phyloP scores from a whole-genome alignment of 2,113 vertebrate species.

The Phycodurus eques region DNA sequence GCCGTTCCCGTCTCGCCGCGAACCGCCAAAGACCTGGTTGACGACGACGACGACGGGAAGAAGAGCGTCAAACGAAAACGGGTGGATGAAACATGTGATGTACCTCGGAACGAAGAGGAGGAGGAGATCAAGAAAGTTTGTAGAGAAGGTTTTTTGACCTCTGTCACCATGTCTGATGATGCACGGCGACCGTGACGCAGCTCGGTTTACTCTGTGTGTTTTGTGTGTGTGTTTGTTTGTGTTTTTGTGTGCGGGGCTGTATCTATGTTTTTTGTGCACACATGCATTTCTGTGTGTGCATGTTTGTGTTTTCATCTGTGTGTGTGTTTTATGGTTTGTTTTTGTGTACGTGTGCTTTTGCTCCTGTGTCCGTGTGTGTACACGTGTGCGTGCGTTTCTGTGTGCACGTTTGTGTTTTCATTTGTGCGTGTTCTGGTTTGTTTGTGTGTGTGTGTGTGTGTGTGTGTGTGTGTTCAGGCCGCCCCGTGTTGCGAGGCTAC shows the following conservation, averaged over 20 bases:
- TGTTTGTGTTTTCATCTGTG: not conserved
- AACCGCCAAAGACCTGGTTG: constrained; percentile 6
- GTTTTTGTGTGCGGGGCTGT: not conserved
- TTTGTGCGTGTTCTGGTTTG: constrained; percentile 3
- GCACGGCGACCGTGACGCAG: not conserved
- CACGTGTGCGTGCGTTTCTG: too few relatives aligned
- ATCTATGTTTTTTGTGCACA: constrained; percentile 7
- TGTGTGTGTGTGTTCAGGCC: constrained; percentile 40
- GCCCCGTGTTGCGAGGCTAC: constrained; percentile 81
- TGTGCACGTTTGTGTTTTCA: not conserved
- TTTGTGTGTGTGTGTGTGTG: not conserved
- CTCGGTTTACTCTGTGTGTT: constrained; percentile 1
- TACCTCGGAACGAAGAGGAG: constrained; percentile 59
- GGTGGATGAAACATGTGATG: constrained; percentile 47
- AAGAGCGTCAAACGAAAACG: constrained; percentile 79
- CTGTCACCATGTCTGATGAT: constrained; percentile 60
- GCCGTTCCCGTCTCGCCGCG: constrained; percentile 14
- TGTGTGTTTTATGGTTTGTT: not conserved
- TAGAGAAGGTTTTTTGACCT: constrained; percentile 99
- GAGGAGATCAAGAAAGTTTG: constrained; percentile 95
- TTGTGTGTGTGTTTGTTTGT: not conserved
- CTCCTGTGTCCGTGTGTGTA: constrained; percentile 5
- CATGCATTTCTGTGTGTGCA: too few relatives aligned
- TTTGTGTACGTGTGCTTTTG: not conserved
- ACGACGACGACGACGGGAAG: constrained; percentile 34